phyloP scores from a whole-genome alignment of 37 sponge, comb jelly and placozoan species.

The Petrosia ficiformis region DNA sequence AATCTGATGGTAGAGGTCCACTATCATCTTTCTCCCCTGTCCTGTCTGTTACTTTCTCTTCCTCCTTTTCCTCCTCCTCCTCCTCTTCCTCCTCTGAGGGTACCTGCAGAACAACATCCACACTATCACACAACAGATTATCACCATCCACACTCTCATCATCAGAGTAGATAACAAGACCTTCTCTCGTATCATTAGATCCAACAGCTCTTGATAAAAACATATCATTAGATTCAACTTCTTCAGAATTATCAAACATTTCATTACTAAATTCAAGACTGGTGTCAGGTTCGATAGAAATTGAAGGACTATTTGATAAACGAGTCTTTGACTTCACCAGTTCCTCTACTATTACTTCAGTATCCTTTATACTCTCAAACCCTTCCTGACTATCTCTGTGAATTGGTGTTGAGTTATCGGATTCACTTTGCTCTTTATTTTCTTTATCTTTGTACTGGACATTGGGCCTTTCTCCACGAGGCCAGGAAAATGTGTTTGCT shows the following conservation, averaged over 20 bases:
- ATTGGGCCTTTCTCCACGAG: not conserved
- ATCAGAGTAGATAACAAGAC: slow-evolving; percentile 19
- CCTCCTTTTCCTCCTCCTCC: not conserved
- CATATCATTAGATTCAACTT: slow-evolving; percentile 35
- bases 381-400: not conserved
- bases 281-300: slow-evolving; percentile 43
- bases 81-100: not conserved
- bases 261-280: slow-evolving; percentile 28
- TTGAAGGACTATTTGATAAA: slow-evolving; percentile 27
- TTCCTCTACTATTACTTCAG: not conserved
- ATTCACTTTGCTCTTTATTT: not conserved
- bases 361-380: not conserved
- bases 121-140: not conserved
- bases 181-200: not conserved
- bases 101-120: slow-evolving; percentile 10
- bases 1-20: not conserved
- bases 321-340: not conserved
- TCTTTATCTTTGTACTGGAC: not conserved
- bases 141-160: slow-evolving; percentile 34
- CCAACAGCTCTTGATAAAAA: slow-evolving; percentile 6
- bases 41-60: not conserved
- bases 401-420: not conserved
- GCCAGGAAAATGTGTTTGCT: not conserved
- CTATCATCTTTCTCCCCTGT: not conserved
- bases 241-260: not conserved